Base-by-base conservation (phyloP, 2,888 invertebrate species). In the Apantesis nais region DNA sequence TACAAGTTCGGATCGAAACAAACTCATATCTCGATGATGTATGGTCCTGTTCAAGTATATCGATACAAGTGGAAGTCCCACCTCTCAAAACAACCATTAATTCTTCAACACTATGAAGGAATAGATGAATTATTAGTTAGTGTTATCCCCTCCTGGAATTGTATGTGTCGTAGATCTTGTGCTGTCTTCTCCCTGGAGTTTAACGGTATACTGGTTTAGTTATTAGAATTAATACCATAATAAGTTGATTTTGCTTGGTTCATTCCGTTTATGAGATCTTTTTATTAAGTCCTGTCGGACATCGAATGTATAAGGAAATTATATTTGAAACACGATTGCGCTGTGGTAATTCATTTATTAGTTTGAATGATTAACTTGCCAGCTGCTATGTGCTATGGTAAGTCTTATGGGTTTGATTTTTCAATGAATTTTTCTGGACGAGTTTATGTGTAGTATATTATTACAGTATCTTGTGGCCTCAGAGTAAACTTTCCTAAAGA, bases 131-230 rank as follows among this genome's bases (percentile, higher is more conserved):
- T 81, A 80, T 79, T 81, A 77, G 69, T 64, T 44, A 25, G 58
- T 73, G 71, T 76, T 74, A 72, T 74, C 76, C 70, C 62, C 68
- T 74, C 72, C 72, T 66, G 77, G 77, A 79, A 78, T 80, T 66
- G 73, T 68, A 67, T 78, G 70, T 76, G 78, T 79, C 77, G 76
- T 81, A 81, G 80, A 82, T 81, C 80, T 78, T 34, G 11, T 22
- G 73, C 75, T 72, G 78, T 80, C 81, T 82, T 78, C 81, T 34
- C 41, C 39, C 67, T 60, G 34, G 25, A 37, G 39, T 65, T 62
- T 79, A 80, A 79, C 80, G 81, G 81, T 52, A 73, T 72, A 60
- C 34, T 25, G 44, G 68, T 66, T 73, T 70, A 70, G 74, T 75
- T 80, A 80, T 77, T 80, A 75, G 68, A 74, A 29, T 66, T 71